Conservation (phyloP, 2,113 vertebrate species). For the Xenopus borealis region DNA sequence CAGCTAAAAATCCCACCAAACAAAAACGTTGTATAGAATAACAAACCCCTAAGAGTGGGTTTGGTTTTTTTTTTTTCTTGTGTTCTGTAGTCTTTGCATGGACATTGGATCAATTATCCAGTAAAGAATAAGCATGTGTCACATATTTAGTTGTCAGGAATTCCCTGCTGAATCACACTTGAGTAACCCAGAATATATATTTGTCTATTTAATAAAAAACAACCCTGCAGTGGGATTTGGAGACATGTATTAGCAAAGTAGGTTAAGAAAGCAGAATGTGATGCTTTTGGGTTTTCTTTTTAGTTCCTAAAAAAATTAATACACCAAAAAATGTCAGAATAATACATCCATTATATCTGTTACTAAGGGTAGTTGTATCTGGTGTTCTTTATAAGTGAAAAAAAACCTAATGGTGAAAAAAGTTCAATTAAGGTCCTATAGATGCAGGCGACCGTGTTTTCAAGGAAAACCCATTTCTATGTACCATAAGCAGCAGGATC, state of each 20-base stretch:
- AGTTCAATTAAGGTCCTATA: no score
- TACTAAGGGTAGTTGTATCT: no score
- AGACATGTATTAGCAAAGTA: constrained; percentile 35
- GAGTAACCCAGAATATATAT: constrained; percentile 84
- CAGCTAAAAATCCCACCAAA: constrained; percentile 72
- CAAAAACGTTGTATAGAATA: no score
- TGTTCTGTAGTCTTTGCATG: constrained; percentile 56
- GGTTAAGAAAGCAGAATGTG: constrained; percentile 1
- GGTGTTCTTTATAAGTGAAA: no score
- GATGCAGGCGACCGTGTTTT: no score
- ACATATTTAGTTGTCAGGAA: constrained; percentile 63
- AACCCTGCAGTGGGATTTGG: constrained; percentile 33
- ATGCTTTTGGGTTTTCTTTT: background rate
- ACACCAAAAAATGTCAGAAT: no score
- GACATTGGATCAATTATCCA: constrained; percentile 69
- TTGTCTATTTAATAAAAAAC: constrained; percentile 55
- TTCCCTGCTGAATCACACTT: constrained; percentile 68
- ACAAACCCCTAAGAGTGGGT: no score
- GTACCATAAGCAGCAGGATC: no score
- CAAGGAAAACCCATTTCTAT: no score
- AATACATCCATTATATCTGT: no score
- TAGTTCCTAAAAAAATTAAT: background rate
- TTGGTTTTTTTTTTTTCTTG: no score
- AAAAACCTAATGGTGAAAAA: no score
- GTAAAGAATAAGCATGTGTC: constrained; percentile 68